These are phyloP conservation scores for Catharus ustulatus DNA, from an alignment of 2,797 vertebrate species.

Conservation along the genomic window DNA sequence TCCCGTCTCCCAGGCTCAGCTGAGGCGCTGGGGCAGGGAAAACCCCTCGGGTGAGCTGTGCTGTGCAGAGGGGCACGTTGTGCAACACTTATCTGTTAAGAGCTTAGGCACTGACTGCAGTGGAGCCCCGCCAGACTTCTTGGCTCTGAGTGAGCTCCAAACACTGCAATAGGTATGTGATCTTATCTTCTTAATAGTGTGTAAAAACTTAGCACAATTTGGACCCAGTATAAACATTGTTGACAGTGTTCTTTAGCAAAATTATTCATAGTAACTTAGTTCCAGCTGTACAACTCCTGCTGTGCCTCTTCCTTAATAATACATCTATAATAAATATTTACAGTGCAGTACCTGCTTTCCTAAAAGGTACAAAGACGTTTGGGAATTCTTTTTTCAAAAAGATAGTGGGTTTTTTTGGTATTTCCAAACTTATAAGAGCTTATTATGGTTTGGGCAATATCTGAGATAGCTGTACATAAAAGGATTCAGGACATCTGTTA, in stretches of 20 bases:
- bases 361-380: not conserved
- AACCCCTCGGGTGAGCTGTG: accelerated
- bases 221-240: conserved; percentile 39
- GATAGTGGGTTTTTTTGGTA: not conserved
- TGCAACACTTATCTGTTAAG: not conserved
- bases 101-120: not conserved
- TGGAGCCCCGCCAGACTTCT: not conserved
- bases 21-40: accelerated
- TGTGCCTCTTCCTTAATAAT: conserved; percentile 42
- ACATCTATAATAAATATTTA: conserved; percentile 59
- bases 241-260: conserved; percentile 62
- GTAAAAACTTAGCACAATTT: conserved; percentile 25
- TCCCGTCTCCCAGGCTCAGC: not conserved
- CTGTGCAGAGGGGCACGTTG: not conserved
- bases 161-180: conserved; percentile 42
- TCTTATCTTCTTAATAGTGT: conserved; percentile 54
- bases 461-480: not conserved
- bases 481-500: conserved; percentile 3
- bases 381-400: conserved; percentile 39
- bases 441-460: conserved; percentile 30
- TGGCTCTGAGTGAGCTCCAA: conserved; percentile 36
- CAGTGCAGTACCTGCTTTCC: conserved; percentile 5
- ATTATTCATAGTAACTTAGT: conserved; percentile 47
- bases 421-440: conserved; percentile 23
- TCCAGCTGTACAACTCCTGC: conserved; percentile 25